Base-by-base conservation (phyloP, 37 sponge, comb jelly and placozoan genomes). In the Ephydatia muelleri region DNA sequence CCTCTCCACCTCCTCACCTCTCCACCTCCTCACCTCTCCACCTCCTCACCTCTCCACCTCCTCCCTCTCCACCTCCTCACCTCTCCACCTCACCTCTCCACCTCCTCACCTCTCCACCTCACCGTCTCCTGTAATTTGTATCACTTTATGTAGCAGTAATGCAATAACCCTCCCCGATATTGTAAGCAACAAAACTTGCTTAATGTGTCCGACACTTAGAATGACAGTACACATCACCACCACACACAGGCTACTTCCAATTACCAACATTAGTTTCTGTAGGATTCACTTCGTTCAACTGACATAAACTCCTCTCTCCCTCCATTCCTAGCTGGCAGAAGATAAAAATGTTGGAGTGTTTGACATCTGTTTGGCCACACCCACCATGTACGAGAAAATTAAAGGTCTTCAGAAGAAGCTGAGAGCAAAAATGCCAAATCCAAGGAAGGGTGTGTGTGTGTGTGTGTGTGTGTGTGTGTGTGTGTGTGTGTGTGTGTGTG, bases 281-380 rank as follows among this genome's bases (percentile, higher is more conserved):
- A n/a, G n/a, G n/a, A n/a, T n/a, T n/a, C n/a, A n/a, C n/a, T n/a
- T n/a, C n/a, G n/a, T n/a, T n/a, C n/a, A n/a, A n/a, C n/a, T n/a
- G n/a, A n/a, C n/a, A n/a, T n/a, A n/a, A n/a, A n/a, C 19, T 14
- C 27, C 64, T 8, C 36, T 29, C 31, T 16, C 68, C 49, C 25
- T 14, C 49, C 31, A 13, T 22, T 38, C 1, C 40, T 25, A 38
- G 76, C 43, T 27, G 14, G 77, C 30, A 69, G 68, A 39, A 28
- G 69, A 43, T 19, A n/a, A 14, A n/a, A 13, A 23, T 69, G 49
- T n/a, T 36, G 30, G 23, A 49, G 84, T 78, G 21, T 91, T 84
- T 82, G 88, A 92, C 67, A 37, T 85, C 31, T 88, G 89, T 82
- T 64, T 92, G 28, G 66, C 77, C 39, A 85, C 82, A 29, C 49